A percentile compares a stretch with the other conserved stretches of the same genome.
Evolutionary conservation across 1,140 invertebrate genomes (phyloP).

Genomic region (Microplitis mediator): DNA sequence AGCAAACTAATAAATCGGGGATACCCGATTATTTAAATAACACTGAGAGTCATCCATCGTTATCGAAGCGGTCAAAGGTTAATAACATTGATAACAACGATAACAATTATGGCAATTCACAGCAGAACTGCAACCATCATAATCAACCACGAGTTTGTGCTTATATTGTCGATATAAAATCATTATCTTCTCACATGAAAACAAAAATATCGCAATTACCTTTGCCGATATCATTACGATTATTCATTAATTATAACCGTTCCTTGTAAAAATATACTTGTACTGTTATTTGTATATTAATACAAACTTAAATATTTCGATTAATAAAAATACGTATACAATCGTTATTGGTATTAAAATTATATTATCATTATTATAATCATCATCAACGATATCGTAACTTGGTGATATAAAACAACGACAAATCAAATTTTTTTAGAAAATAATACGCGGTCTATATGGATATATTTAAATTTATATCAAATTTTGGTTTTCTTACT

Average conservation of each 20-base stretch:
- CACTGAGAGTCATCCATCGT: neutral
- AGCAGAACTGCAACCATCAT: neutral
- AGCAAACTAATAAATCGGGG: neutral
- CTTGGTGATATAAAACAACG: too few species aligned
- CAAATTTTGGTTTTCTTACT: too few species aligned
- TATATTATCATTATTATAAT: neutral
- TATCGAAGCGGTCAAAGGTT: neutral
- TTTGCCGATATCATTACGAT: conserved; percentile 63
- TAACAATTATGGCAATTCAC: neutral
- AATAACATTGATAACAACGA: neutral
- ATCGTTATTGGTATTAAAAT: too few species aligned
- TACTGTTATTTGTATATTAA: neutral
- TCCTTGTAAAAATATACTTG: conserved; percentile 43
- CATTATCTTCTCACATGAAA: conserved; percentile 57
- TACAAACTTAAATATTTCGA: neutral
- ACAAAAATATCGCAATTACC: conserved; percentile 64
- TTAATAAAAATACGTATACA: neutral
- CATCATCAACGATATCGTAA: neutral
- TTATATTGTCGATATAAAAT: conserved; percentile 38
- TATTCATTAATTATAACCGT: conserved; percentile 65
- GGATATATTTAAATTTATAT: too few species aligned
- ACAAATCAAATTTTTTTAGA: too few species aligned
- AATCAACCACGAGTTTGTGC: conserved; percentile 9
- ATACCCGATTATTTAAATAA: neutral
- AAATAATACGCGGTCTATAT: too few species aligned